A percentile compares a stretch with the other conserved stretches of the same genome.
Conservation (phyloP, 2,113 vertebrate genomes). For the Heliornis fulica region DNA sequence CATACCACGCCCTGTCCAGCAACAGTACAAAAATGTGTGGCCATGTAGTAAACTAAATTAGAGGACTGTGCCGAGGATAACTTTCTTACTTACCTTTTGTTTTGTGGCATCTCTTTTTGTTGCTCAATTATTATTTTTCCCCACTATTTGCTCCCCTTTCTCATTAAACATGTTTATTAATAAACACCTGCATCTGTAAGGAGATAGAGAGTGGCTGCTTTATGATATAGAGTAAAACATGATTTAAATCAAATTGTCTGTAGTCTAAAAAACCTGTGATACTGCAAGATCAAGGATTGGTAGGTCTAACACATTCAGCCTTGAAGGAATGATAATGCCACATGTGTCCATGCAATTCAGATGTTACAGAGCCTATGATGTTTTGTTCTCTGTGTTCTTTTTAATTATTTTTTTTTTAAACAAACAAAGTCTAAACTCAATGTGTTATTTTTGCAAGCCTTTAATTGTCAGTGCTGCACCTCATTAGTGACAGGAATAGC, state of each 20-base stretch:
- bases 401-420: neutral
- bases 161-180: neutral
- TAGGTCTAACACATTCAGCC: neutral
- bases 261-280: neutral
- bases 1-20: neutral
- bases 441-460: neutral
- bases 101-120: neutral
- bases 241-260: neutral
- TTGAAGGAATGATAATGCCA: neutral
- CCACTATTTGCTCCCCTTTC: neutral
- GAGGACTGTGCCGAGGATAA: neutral
- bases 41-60: neutral
- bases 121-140: neutral
- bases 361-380: neutral
- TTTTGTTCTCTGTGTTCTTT: neutral
- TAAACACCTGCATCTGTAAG: neutral
- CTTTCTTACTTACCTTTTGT: neutral
- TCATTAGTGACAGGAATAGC: slow-evolving; percentile 7
- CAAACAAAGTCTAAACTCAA: neutral
- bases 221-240: neutral
- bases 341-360: neutral
- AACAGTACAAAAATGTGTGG: neutral
- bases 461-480: neutral
- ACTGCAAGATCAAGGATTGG: neutral
- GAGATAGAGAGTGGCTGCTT: neutral